Evolutionary conservation across 2,888 invertebrate genomes (phyloP).

Genomic region (Drosophila meridionalis): DNA sequence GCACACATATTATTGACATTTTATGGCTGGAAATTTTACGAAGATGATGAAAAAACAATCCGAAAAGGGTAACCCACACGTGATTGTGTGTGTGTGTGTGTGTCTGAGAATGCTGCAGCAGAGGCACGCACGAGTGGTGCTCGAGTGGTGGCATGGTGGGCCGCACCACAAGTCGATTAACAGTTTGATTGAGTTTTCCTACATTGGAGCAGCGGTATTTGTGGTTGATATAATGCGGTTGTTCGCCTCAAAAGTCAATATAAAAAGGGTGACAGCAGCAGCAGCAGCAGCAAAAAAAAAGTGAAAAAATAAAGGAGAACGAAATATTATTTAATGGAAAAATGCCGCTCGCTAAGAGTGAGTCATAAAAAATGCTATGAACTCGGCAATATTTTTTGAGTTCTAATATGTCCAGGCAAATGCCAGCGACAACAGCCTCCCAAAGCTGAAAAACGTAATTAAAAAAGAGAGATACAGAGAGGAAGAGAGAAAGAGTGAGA

Average conservation of each 20-base stretch:
- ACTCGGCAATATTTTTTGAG: slow-evolving; percentile 26
- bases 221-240: slow-evolving; percentile 63
- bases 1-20: slow-evolving; percentile 76
- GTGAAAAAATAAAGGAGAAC: not conserved
- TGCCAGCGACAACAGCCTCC: slow-evolving; percentile 25
- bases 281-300: slow-evolving; percentile 8
- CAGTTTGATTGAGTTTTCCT: slow-evolving; percentile 75
- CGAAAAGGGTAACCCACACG: slow-evolving; percentile 58
- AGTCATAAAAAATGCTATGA: slow-evolving; percentile 49
- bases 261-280: slow-evolving; percentile 40
- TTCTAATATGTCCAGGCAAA: slow-evolving; percentile 40
- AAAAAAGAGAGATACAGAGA: slow-evolving; percentile 23
- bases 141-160: not conserved
- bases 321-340: slow-evolving; percentile 58
- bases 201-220: slow-evolving; percentile 66
- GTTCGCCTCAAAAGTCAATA: slow-evolving; percentile 69
- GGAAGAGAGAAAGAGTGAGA: not conserved
- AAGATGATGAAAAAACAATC: slow-evolving; percentile 59
- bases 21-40: slow-evolving; percentile 68
- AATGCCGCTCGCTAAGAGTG: slow-evolving; percentile 57
- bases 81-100: slow-evolving; percentile 19
- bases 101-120: slow-evolving; percentile 5
- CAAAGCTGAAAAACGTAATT: slow-evolving; percentile 39
- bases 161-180: slow-evolving; percentile 67
- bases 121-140: slow-evolving; percentile 28